These are phyloP conservation scores for Crocuta crocuta DNA, from an alignment of 2,113 vertebrate genomes.

Conservation along the genomic window DNA sequence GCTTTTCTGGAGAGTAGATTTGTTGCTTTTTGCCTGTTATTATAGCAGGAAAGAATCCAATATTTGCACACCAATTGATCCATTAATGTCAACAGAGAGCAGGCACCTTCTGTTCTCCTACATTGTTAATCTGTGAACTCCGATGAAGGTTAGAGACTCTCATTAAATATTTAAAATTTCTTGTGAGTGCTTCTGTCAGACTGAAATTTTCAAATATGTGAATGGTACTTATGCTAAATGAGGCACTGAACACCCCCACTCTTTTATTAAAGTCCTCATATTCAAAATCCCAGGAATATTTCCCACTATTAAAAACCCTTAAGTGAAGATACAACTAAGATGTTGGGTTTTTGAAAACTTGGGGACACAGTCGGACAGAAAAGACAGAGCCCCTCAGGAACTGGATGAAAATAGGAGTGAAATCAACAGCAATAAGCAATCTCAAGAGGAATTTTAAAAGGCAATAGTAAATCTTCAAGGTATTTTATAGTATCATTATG, in stretches of 20 bases:
- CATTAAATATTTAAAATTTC: conserved; percentile 20
- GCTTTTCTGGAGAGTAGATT: neutral
- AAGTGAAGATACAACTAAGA: neutral
- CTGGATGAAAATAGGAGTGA: neutral
- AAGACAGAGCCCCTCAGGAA: neutral
- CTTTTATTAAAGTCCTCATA: neutral
- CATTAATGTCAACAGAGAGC: conserved; percentile 59
- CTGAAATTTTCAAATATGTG: neutral
- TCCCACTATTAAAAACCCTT: neutral
- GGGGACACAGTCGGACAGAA: neutral
- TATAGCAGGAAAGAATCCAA: conserved; percentile 42
- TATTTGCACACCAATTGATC: conserved; percentile 67
- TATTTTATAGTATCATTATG: neutral
- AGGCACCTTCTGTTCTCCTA: neutral
- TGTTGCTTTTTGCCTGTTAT: conserved; percentile 42
- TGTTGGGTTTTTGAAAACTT: neutral
- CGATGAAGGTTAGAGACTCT: neutral
- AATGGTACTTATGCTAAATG: neutral
- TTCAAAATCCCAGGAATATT: neutral
- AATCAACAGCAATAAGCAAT: neutral
- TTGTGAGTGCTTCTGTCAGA: neutral
- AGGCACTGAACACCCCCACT: neutral
- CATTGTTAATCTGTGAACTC: conserved; percentile 23
- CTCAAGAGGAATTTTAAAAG: neutral
- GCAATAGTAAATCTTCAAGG: neutral